Conservation (phyloP, 2,888 invertebrate genomes). For the Melanchra persicariae region DNA sequence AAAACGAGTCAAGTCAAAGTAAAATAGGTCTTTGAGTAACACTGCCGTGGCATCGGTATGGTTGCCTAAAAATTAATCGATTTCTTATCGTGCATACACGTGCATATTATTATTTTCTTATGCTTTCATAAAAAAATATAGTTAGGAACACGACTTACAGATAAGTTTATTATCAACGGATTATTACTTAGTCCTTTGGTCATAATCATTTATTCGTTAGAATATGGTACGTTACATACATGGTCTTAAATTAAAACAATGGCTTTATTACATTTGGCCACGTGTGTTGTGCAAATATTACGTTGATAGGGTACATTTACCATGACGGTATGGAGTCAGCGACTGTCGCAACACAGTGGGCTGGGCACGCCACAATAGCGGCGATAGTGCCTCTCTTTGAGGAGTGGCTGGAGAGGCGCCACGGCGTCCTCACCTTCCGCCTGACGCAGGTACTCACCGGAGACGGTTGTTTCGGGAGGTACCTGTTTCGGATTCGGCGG, state of each 20-base stretch:
- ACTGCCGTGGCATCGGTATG: neutral
- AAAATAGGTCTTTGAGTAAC: neutral
- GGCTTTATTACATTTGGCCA: neutral
- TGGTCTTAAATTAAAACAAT: neutral
- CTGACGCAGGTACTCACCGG: too few species aligned
- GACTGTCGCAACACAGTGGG: too few species aligned
- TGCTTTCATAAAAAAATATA: neutral
- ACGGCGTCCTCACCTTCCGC: too few species aligned
- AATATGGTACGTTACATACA: neutral
- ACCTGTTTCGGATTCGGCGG: too few species aligned
- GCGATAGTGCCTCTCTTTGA: too few species aligned
- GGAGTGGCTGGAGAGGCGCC: too few species aligned
- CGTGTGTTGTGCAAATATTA: neutral
- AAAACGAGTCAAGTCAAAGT: too few species aligned
- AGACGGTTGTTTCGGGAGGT: too few species aligned
- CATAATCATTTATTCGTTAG: neutral
- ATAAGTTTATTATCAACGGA: neutral
- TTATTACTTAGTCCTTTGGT: neutral
- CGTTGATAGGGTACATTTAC: neutral
- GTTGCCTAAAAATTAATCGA: conserved; percentile 27
- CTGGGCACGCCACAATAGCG: too few species aligned
- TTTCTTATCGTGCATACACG: conserved; percentile 37
- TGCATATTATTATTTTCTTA: neutral
- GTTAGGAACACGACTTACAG: neutral
- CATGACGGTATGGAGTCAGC: too few species aligned